Conservation (phyloP, 2,113 vertebrate genomes). For the Prionailurus bengalensis region DNA sequence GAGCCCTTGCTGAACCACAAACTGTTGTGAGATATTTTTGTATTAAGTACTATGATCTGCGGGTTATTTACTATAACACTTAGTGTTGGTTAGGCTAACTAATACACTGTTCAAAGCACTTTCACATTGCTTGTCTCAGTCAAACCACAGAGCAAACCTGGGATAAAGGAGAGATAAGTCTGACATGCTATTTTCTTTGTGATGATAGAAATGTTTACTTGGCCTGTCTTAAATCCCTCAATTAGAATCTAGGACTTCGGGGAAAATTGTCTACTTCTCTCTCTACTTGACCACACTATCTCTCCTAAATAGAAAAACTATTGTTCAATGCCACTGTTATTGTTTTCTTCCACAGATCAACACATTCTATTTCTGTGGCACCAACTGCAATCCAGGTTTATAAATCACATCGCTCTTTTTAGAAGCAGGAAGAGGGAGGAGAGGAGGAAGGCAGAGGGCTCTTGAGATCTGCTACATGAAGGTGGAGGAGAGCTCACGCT, state of each 20-base stretch:
- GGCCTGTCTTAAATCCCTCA: neutral
- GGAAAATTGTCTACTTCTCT: neutral
- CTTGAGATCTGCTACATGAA: neutral
- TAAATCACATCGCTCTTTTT: neutral
- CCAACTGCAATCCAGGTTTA: neutral
- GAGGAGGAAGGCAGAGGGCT: neutral
- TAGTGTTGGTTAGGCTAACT: neutral
- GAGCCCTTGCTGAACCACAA: neutral
- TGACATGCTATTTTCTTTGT: neutral
- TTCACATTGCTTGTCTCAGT: neutral
- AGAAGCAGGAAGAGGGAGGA: conserved; percentile 8
- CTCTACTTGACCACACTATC: neutral
- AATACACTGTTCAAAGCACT: neutral
- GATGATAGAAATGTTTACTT: neutral
- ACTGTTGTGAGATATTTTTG: neutral
- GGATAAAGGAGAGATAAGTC: neutral
- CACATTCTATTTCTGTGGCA: neutral
- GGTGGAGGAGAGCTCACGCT: neutral
- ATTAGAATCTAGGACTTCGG: neutral
- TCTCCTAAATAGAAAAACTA: neutral
- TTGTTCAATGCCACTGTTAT: neutral
- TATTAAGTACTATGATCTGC: neutral
- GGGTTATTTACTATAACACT: neutral
- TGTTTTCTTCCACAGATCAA: neutral
- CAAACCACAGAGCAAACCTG: neutral